Base-by-base conservation (phyloP, 2,888 invertebrate species). In the Sthenelais limicola region DNA sequence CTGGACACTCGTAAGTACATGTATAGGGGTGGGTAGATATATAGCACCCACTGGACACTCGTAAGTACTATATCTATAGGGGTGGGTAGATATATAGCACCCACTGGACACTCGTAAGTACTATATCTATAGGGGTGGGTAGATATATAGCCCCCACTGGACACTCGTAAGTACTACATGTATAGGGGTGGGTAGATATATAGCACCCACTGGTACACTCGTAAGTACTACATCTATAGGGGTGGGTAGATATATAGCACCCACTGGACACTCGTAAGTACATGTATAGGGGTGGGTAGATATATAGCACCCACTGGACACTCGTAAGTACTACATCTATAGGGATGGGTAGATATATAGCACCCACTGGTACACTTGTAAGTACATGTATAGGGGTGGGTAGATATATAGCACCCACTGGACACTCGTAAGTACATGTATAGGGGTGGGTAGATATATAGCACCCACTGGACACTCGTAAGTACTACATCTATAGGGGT, bases 391-490 rank as follows among this genome's bases (percentile, higher is more conserved):
- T n/a, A n/a, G n/a, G n/a, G n/a, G n/a, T n/a, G n/a, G n/a, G n/a
- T n/a, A n/a, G n/a, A n/a, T n/a, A n/a, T 18, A 43, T 43, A 9
- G 43, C 43, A 43, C 43, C 43, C 43, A 43, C 43, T 43, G 43
- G 43, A 43, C 43, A 43, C 43, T 43, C 43, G 43, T 43, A 43
- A 43, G 43, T 43, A 9, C n/a, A 43, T 43, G 9, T 18, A 43
- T 43, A 43, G 43, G n/a, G n/a, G n/a, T n/a, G n/a, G n/a, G n/a
- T n/a, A n/a, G 18, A 9, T 43, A 15, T 18, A 43, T 43, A 9
- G 43, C 43, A 43, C 43, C 43, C 43, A 43, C 43, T 43, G 43
- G 43, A 43, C 43, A 43, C 43, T 43, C 43, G 43, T 43, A 43
- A 43, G 43, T 43, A 9, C 9, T 43, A 15, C 43, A 43, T 43